phyloP scores from a whole-genome alignment of 2,113 vertebrate species.

The Hiodon alosoides region DNA sequence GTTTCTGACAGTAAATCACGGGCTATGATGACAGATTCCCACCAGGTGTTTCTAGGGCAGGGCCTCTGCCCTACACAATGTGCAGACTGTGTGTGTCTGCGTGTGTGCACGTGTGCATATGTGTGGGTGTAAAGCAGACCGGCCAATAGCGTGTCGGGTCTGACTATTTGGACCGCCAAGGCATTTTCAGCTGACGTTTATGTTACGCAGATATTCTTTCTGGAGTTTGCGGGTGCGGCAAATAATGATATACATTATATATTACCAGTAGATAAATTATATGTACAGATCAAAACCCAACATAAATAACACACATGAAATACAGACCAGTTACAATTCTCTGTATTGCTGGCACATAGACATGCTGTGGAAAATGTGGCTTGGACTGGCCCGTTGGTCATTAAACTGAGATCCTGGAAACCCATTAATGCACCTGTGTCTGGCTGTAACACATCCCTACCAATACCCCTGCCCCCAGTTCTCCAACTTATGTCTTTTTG shows the following conservation, averaged over 20 bases:
- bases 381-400: no score
- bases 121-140: neutral
- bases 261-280: neutral
- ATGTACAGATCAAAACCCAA: neutral
- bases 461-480: no score
- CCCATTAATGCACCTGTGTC: no score
- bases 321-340: no score
- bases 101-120: neutral
- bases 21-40: neutral
- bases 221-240: no score
- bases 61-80: neutral
- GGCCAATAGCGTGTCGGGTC: neutral
- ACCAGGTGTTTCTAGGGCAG: neutral
- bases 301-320: no score
- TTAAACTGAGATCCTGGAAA: no score
- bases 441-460: no score
- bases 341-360: no score
- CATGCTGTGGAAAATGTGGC: no score
- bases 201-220: neutral
- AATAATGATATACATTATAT: no score
- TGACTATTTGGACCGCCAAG: neutral
- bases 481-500: no score
- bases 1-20: neutral
- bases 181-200: neutral
- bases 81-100: neutral